Percentiles rank a stretch among this genome's conserved stretches.
Conservation (phyloP, 2,888 invertebrate species). For the Yponomeuta malinellus region DNA sequence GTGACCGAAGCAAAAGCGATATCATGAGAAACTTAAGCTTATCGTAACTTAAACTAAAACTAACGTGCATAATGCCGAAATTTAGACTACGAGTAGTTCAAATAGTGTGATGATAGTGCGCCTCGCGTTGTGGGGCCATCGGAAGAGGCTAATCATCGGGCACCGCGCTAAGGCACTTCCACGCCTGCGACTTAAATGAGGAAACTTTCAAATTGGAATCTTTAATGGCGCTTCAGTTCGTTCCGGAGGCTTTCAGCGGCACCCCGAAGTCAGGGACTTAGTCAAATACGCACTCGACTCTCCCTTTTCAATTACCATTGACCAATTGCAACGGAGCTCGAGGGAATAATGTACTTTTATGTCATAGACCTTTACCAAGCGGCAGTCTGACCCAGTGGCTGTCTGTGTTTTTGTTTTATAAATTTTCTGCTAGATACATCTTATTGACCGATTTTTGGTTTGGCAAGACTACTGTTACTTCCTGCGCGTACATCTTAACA, state of each 20-base stretch:
- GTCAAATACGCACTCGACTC: slow-evolving; percentile 11
- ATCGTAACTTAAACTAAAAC: background rate
- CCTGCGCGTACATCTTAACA: too few species aligned
- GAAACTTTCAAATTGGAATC: slow-evolving; percentile 50
- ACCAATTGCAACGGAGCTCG: slow-evolving; percentile 26
- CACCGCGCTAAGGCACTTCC: background rate
- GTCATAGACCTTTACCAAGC: background rate
- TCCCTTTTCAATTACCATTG: slow-evolving; percentile 9
- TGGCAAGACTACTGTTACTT: background rate
- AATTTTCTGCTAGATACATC: background rate
- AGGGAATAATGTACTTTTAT: background rate
- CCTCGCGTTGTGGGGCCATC: background rate
- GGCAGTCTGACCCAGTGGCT: background rate
- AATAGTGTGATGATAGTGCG: background rate
- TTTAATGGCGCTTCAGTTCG: slow-evolving; percentile 55
- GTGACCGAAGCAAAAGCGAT: background rate
- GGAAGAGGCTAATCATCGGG: background rate
- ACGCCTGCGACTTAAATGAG: slow-evolving; percentile 58
- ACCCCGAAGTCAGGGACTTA: slow-evolving; percentile 42
- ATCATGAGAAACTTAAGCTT: background rate
- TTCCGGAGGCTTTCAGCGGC: slow-evolving; percentile 60
- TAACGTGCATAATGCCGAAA: background rate
- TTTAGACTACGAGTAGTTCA: background rate
- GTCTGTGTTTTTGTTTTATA: background rate
- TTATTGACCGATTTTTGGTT: background rate